Percentiles rank a stretch among this genome's conserved stretches.
phyloP scores from a whole-genome alignment of 2,797 vertebrate species.

The Onychomys arenicola region DNA sequence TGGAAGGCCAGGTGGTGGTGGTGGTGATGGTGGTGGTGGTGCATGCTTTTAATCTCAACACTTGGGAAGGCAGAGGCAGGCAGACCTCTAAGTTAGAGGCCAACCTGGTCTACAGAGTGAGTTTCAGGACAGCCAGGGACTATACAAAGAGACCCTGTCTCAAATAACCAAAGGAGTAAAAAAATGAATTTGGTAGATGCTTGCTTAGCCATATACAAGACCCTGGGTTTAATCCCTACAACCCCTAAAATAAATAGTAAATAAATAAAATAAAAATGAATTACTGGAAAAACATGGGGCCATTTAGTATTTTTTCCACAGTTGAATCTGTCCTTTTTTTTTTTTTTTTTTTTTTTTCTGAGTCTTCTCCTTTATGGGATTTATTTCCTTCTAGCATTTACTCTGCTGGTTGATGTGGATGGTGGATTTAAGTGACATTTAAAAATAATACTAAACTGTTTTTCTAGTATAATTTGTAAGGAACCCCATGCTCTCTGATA shows the following conservation, averaged over 20 bases:
- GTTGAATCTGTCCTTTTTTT: not conserved
- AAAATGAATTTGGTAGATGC: not conserved
- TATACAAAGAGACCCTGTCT: not conserved
- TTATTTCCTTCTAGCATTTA: constrained; percentile 7
- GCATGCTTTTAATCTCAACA: not conserved
- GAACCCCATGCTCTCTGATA: not conserved
- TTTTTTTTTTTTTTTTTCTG: not conserved
- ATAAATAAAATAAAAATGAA: not conserved
- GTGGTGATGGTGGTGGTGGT: too few relatives aligned
- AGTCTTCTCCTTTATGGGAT: not conserved
- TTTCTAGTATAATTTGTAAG: not conserved
- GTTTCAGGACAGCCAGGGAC: not conserved
- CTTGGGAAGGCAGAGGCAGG: not conserved
- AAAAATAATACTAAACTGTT: not conserved
- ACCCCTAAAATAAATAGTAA: not conserved
- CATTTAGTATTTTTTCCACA: constrained; percentile 24
- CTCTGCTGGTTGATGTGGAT: not conserved
- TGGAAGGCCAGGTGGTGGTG: not conserved
- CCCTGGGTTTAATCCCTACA: not conserved
- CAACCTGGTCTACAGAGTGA: not conserved
- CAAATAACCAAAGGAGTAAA: not conserved
- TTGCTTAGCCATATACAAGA: not conserved
- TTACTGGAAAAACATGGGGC: not conserved
- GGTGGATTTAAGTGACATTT: constrained; percentile 27
- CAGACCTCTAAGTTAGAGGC: not conserved